Evolutionary conservation across 2,888 invertebrate genomes (phyloP).

Genomic region (Galerucella pusilla): DNA sequence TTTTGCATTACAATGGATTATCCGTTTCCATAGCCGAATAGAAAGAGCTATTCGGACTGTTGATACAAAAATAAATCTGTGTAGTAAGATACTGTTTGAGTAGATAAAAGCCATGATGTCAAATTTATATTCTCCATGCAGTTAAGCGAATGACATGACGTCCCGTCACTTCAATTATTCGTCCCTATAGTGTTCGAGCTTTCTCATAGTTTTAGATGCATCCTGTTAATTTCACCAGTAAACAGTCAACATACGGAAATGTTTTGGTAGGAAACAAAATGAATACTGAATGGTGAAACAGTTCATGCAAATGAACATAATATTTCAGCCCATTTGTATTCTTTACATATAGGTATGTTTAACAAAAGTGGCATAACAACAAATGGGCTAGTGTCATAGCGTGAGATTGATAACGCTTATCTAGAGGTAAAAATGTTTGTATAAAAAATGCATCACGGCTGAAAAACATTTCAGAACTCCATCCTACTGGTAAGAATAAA

Average conservation of each 20-base stretch:
- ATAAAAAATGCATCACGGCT: too few species aligned
- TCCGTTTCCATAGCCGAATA: slow-evolving; percentile 1
- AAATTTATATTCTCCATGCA: background rate
- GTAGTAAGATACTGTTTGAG: background rate
- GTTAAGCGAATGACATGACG: background rate
- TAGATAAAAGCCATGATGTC: background rate
- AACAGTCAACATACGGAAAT: background rate
- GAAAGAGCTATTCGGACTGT: slow-evolving; percentile 2
- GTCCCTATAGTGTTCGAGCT: background rate
- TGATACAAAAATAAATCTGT: slow-evolving; percentile 7
- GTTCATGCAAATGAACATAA: too few species aligned
- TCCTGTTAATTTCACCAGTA: background rate
- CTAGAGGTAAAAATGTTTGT: too few species aligned
- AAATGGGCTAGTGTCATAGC: too few species aligned
- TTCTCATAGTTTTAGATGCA: background rate
- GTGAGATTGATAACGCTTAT: too few species aligned
- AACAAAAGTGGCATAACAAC: too few species aligned
- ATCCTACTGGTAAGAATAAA: too few species aligned
- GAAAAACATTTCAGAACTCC: too few species aligned
- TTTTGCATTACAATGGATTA: slow-evolving; percentile 13
- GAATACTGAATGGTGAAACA: too few species aligned
- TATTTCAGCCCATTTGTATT: too few species aligned
- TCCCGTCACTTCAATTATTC: background rate
- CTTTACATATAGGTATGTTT: too few species aligned
- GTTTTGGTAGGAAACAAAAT: background rate